phyloP scores from a whole-genome alignment of 1,140 invertebrate species.

The Drosophila leontia region DNA sequence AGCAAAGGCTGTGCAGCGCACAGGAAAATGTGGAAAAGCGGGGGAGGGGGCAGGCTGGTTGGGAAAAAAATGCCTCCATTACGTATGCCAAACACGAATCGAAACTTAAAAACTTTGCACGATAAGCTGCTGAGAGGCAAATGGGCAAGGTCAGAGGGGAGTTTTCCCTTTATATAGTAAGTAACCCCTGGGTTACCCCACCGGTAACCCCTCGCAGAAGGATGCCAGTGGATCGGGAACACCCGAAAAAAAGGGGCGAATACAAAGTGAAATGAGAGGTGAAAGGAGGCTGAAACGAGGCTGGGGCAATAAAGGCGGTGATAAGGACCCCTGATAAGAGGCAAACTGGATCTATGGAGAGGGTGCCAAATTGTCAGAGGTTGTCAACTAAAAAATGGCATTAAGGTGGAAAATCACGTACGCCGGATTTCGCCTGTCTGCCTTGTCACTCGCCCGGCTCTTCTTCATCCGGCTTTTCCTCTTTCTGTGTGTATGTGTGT shows the following conservation, averaged over 20 bases:
- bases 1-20: neutral
- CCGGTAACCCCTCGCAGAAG: neutral
- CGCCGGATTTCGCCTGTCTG: slow-evolving; percentile 69
- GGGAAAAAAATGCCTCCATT: slow-evolving; percentile 54
- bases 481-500: neutral
- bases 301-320: neutral
- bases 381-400: slow-evolving; percentile 74
- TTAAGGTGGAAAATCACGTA: slow-evolving; percentile 81
- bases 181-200: slow-evolving; percentile 6
- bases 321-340: slow-evolving; percentile 15
- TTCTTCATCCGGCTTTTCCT: slow-evolving; percentile 5
- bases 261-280: slow-evolving; percentile 64
- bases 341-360: slow-evolving; percentile 51
- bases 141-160: slow-evolving; percentile 10
- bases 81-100: slow-evolving; percentile 77
- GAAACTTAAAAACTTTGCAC: slow-evolving; percentile 80
- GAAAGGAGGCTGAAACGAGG: neutral
- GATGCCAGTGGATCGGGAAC: slow-evolving; percentile 7
- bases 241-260: slow-evolving; percentile 20
- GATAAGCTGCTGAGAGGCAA: slow-evolving; percentile 43
- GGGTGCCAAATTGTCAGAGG: slow-evolving; percentile 75
- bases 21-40: neutral
- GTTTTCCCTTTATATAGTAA: slow-evolving; percentile 13
- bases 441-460: slow-evolving; percentile 9
- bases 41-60: neutral